phyloP scores from a whole-genome alignment of 2,888 invertebrate genomes.

The Notodonta dromedarius region DNA sequence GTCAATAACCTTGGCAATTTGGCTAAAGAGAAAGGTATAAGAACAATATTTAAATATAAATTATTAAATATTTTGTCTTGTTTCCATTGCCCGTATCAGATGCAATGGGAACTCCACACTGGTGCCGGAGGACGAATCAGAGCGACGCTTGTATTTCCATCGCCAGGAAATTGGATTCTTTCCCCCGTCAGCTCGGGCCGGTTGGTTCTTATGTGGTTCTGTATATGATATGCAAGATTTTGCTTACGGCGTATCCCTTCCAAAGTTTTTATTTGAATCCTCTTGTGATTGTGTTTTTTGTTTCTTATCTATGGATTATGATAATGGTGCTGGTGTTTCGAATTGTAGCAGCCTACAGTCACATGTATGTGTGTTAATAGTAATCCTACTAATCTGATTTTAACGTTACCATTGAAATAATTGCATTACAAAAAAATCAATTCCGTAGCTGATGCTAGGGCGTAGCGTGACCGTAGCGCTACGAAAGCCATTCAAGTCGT shows the following conservation, averaged over 20 bases:
- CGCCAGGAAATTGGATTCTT: constrained; percentile 29
- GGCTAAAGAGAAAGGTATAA: too few relatives aligned
- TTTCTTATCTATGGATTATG: too few relatives aligned
- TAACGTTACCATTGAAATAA: background rate
- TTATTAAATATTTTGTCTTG: too few relatives aligned
- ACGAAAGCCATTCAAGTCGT: constrained; percentile 5
- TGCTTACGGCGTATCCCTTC: too few relatives aligned
- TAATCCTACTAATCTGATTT: background rate
- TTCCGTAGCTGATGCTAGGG: constrained; percentile 15
- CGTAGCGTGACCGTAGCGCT: constrained; percentile 29
- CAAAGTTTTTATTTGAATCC: too few relatives aligned
- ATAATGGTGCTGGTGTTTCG: too few relatives aligned
- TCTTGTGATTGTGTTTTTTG: too few relatives aligned
- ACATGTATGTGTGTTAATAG: background rate
- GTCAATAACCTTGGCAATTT: too few relatives aligned
- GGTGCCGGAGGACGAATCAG: too few relatives aligned
- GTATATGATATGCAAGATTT: background rate
- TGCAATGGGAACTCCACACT: background rate
- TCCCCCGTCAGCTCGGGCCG: constrained; percentile 10
- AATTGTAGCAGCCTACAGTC: too few relatives aligned
- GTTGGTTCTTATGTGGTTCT: background rate
- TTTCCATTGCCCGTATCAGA: too few relatives aligned
- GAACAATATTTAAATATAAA: too few relatives aligned
- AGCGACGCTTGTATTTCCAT: constrained; percentile 20
- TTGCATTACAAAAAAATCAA: background rate